A percentile compares a stretch with the other conserved stretches of the same genome.
phyloP scores from a whole-genome alignment of 2,113 vertebrate genomes.

The Petromus typicus region DNA sequence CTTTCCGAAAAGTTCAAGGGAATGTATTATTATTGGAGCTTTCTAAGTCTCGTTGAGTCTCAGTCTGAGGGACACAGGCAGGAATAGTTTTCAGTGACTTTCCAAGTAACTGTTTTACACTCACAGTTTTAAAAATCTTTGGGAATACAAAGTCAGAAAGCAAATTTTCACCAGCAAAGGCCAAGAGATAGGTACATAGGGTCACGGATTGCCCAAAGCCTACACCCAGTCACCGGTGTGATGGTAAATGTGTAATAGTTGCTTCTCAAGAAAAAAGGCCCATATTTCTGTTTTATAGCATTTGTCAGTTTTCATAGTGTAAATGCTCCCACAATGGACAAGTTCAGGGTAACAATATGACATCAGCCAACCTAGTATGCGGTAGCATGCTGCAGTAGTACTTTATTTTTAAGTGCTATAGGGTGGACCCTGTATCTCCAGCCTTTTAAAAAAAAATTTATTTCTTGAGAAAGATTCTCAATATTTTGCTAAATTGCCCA shows the following conservation, averaged over 20 bases:
- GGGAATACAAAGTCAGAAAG: constrained; percentile 32
- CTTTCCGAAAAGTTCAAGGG: not conserved
- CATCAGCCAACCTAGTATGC: not conserved
- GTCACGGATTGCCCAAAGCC: not conserved
- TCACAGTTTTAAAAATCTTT: constrained; percentile 29
- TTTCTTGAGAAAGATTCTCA: not conserved
- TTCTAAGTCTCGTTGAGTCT: not conserved
- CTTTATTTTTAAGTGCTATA: not conserved
- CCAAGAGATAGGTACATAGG: not conserved
- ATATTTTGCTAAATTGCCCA: not conserved
- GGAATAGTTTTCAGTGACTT: constrained; percentile 22
- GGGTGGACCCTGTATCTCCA: not conserved
- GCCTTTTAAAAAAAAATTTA: not conserved
- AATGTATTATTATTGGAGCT: not conserved
- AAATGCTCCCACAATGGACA: not conserved
- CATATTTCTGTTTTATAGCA: not conserved
- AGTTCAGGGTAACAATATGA: not conserved
- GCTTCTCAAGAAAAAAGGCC: not conserved
- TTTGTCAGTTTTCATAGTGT: not conserved
- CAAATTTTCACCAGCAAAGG: constrained; percentile 44
- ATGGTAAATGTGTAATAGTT: not conserved
- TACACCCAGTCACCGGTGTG: not conserved
- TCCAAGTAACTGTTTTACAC: not conserved
- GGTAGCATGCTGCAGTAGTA: not conserved
- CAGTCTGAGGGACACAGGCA: not conserved